Conservation (phyloP, 2,113 vertebrate genomes). For the Gnathonemus echidnorhynchus region DNA sequence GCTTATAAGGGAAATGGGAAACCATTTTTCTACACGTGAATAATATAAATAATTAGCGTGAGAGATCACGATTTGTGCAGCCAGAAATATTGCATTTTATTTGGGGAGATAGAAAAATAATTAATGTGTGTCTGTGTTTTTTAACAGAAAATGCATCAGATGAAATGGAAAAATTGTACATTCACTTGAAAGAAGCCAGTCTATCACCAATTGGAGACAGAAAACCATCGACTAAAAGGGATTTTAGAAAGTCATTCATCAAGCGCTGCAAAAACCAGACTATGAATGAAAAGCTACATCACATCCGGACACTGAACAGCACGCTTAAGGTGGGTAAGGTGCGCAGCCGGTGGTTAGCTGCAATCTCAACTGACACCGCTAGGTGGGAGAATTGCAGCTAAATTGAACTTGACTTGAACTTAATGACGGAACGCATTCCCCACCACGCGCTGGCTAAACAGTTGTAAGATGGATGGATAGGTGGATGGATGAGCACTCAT, state of each 20-base stretch:
- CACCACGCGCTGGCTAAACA: background rate
- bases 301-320: slow-evolving; percentile 84
- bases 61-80: background rate
- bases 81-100: background rate
- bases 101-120: background rate
- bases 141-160: slow-evolving; percentile 51
- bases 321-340: slow-evolving; percentile 81
- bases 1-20: background rate
- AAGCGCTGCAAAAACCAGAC: slow-evolving; percentile 87
- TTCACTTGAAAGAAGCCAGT: slow-evolving; percentile 84
- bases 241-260: slow-evolving; percentile 87
- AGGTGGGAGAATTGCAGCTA: background rate
- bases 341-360: background rate
- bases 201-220: slow-evolving; percentile 85
- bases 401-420: background rate
- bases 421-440: background rate
- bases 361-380: background rate
- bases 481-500: background rate
- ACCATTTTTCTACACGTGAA: background rate
- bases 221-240: slow-evolving; percentile 82
- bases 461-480: background rate
- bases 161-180: slow-evolving; percentile 91
- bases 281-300: slow-evolving; percentile 87
- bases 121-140: background rate
- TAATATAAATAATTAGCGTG: background rate